Evolutionary conservation across 2,113 vertebrate genomes (phyloP).

Genomic region (Megaceryle torquata): DNA sequence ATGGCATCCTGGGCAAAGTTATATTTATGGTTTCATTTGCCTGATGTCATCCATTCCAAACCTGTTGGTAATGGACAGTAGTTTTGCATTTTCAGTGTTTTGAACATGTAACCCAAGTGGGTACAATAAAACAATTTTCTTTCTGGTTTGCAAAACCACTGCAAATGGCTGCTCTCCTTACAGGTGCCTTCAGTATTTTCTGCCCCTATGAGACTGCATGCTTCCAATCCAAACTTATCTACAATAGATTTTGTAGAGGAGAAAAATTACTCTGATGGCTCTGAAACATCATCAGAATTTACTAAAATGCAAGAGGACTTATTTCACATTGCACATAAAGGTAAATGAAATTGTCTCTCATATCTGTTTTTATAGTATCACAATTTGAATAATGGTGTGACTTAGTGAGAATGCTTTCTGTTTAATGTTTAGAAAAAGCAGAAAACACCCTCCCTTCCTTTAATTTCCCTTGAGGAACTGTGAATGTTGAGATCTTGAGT

Average conservation of each 20-base stretch:
- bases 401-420: not conserved
- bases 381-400: not conserved
- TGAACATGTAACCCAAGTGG: not conserved
- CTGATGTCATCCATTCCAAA: not conserved
- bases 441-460: not conserved
- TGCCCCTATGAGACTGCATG: slow-evolving; percentile 87
- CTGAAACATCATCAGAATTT: slow-evolving; percentile 86
- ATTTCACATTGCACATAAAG: slow-evolving; percentile 88
- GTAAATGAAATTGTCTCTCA: slow-evolving; percentile 63
- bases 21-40: not conserved
- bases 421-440: not conserved
- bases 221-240: slow-evolving; percentile 97
- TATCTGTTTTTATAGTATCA: not conserved
- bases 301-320: slow-evolving; percentile 96
- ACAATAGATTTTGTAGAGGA: slow-evolving; percentile 85
- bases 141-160: not conserved
- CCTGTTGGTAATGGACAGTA: not conserved
- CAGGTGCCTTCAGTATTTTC: slow-evolving; percentile 83
- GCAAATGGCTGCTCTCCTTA: not conserved
- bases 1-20: not conserved
- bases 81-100: not conserved
- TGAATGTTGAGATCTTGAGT: not conserved
- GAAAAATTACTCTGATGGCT: slow-evolving; percentile 83
- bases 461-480: not conserved
- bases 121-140: not conserved